Evolutionary conservation across 2,797 vertebrate species (phyloP).

Genomic region (Phaenicophaeus curvirostris): DNA sequence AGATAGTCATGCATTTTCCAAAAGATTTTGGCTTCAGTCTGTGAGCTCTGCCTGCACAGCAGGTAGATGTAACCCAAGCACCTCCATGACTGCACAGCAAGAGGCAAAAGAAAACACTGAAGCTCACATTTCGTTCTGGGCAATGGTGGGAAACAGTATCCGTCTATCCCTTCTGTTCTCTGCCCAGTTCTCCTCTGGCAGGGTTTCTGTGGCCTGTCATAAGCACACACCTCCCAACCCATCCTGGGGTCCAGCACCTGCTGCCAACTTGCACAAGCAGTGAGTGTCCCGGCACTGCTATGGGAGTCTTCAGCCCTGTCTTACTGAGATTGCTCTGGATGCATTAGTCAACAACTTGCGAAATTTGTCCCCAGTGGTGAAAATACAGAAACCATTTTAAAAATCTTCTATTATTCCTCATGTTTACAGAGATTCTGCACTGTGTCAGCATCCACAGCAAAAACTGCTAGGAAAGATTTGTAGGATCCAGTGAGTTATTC

Average conservation of each 20-base stretch:
- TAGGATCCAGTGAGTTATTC: background rate
- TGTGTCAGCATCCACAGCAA: background rate
- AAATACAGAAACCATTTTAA: background rate
- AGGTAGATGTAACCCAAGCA: background rate
- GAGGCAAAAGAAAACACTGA: background rate
- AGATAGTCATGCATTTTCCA: background rate
- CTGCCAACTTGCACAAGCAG: background rate
- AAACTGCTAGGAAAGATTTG: background rate
- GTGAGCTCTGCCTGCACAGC: background rate
- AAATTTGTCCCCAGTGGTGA: background rate
- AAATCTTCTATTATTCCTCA: background rate
- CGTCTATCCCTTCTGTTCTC: accelerated
- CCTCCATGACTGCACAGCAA: background rate
- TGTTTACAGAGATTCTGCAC: background rate
- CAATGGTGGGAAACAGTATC: background rate
- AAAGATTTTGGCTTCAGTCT: background rate
- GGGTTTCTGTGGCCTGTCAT: background rate
- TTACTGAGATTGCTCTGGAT: background rate
- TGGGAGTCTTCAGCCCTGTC: background rate
- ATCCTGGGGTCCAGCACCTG: background rate
- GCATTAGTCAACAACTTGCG: accelerated
- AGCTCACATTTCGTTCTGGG: accelerated
- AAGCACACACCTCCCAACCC: background rate
- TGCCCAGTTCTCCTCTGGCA: background rate
- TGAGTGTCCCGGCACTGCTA: accelerated